Base-by-base conservation (phyloP, 2,888 invertebrate genomes). In the Drosophila monieri region DNA sequence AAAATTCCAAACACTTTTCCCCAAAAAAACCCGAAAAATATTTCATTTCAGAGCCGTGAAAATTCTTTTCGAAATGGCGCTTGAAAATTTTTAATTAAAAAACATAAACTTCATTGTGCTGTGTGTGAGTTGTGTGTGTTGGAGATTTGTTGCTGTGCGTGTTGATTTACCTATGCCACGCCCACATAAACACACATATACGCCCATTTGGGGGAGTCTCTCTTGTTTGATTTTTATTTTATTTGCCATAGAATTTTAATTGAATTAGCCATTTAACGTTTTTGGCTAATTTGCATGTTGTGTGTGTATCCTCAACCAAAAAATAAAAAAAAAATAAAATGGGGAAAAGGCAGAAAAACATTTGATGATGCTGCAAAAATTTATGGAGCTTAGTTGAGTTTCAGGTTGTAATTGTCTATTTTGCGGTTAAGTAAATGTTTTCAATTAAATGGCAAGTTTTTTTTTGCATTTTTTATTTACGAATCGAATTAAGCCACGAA, bases 31-130 rank as follows among this genome's bases (percentile, higher is more conserved):
- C 21, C 52, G 32, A 48, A 43, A 47, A 9, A 6, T 44, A 41
- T 41, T 18, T 41, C 15, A 18, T 41, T 18, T 41, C n/a, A 18
- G 18, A 18, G 39, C 15, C 39, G 39, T 18, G 39, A 43, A 64
- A 15, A 41, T 47, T 15, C 21, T 12, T 43, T 12, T 14, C 14
- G 32, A 39, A 37, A 66, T 32, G 39, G 48, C 47, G 55, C 76
- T 78, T 68, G 59, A 65, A 78, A 75, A 79, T 69, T 87, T 81
- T 87, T 87, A 81, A 81, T 81, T 81, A 81, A 81, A 81, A 81
- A 81, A 73, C 85, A 87, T 85, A 85, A 81, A 81, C 88, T 81
- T 81, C 65, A 78, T 75, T 78, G 67, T 23, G 48, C 12, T 12
- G 9, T 3, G 76, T 48, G 73, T 56, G 47, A 4, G 62, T 68